phyloP scores from a whole-genome alignment of 37 sponge, comb jelly and placozoan species.

The Tethya wilhelma region DNA sequence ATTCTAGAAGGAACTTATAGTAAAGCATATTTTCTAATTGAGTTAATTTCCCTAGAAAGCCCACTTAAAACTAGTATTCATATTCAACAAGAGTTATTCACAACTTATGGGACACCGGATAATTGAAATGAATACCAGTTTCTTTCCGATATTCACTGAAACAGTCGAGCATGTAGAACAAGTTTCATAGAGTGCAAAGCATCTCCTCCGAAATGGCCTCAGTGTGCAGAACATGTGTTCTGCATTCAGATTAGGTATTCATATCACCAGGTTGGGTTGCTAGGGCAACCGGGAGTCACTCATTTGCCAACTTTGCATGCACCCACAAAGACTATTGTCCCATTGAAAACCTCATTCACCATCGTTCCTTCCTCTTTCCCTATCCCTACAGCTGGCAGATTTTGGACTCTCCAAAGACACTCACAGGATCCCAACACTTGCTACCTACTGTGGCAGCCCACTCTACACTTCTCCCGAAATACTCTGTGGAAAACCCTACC shows the following conservation, averaged over 20 bases:
- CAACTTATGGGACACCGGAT: no score
- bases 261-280: no score
- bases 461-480: constrained; percentile 90
- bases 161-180: background rate
- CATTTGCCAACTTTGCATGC: no score
- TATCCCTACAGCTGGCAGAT: constrained; percentile 78
- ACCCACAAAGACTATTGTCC: no score
- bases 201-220: no score
- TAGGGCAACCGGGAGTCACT: no score
- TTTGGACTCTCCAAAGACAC: constrained; percentile 81
- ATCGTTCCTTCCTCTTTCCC: no score
- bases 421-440: constrained; percentile 12
- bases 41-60: background rate
- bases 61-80: background rate
- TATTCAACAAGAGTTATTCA: background rate
- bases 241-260: no score
- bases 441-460: constrained; percentile 83
- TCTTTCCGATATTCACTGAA: background rate
- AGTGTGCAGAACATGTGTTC: no score
- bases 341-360: no score
- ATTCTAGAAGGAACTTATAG: background rate
- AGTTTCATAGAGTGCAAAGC: background rate
- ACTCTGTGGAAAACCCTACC: constrained; percentile 68
- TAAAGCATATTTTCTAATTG: background rate
- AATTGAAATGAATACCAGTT: background rate